phyloP scores from a whole-genome alignment of 1,140 invertebrate genomes.

The Cyphomyrmex costatus region DNA sequence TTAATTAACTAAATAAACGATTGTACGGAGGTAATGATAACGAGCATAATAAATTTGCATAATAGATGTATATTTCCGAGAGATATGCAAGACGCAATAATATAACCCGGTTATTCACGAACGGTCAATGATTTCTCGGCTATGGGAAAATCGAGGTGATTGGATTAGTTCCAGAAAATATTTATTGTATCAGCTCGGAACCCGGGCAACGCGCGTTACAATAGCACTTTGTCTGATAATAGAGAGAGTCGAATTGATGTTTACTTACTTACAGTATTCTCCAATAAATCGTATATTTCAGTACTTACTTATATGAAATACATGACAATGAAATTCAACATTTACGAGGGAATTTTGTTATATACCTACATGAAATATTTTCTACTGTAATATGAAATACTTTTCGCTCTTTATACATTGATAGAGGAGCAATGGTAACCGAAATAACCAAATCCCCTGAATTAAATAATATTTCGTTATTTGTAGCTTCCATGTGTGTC shows the following conservation, averaged over 20 bases:
- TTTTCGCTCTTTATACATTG: too few species aligned
- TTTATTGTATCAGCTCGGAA: conserved; percentile 44
- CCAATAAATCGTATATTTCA: conserved; percentile 27
- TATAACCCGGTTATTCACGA: conserved; percentile 41
- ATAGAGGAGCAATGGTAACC: too few species aligned
- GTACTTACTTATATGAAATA: neutral
- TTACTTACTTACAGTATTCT: conserved; percentile 53
- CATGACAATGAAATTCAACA: neutral
- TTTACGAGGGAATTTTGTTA: neutral
- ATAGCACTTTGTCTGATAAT: conserved; percentile 66
- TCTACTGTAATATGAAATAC: too few species aligned
- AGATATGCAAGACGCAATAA: conserved; percentile 34
- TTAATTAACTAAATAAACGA: conserved; percentile 26
- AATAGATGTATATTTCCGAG: conserved; percentile 53
- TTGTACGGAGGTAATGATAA: neutral
- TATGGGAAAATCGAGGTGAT: conserved; percentile 53
- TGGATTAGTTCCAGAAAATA: conserved; percentile 68
- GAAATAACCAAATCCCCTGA: too few species aligned
- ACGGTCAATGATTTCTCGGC: conserved; percentile 29
- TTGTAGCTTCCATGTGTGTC: too few species aligned
- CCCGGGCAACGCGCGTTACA: conserved; percentile 57
- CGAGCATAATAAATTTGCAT: conserved; percentile 37
- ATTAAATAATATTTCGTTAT: too few species aligned
- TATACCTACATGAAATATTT: too few species aligned
- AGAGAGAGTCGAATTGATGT: conserved; percentile 57